These are phyloP conservation scores for Chrysogorgia sp. DNA, from an alignment of 92 coral and sea anemone genomes.

Conservation along the genomic window DNA sequence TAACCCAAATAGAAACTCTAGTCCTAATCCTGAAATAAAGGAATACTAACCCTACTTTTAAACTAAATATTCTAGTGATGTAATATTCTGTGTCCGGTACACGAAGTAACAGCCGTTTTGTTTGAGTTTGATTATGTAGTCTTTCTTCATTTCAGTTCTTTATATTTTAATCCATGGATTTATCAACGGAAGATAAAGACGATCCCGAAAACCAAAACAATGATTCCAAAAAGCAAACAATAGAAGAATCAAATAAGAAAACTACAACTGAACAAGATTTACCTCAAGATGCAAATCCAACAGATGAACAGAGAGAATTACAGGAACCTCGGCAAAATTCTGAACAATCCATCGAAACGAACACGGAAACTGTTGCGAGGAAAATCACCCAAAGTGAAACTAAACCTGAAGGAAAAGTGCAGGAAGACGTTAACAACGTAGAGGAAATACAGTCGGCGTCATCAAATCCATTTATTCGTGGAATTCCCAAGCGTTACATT, in stretches of 20 bases:
- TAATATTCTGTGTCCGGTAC: no score
- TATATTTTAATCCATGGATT: neutral
- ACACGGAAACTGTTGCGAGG: neutral
- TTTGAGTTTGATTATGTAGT: no score
- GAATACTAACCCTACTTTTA: no score
- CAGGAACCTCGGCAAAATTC: neutral
- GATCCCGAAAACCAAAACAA: neutral
- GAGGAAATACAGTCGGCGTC: neutral
- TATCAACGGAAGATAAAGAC: neutral
- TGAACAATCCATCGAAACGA: neutral
- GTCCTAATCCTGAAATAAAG: no score
- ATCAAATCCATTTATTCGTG: neutral
- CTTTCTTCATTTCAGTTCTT: no score
- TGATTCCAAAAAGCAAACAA: neutral
- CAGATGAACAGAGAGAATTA: neutral
- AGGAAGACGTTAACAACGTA: constrained; percentile 1
- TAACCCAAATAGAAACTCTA: no score
- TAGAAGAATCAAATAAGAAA: neutral
- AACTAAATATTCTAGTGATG: no score
- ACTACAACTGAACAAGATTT: neutral
- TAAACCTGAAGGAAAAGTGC: neutral
- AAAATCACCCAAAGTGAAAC: neutral
- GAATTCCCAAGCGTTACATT: constrained; percentile 87
- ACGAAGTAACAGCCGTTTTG: no score
- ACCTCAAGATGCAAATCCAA: neutral